These are phyloP conservation scores for Procapra przewalskii DNA, from an alignment of 2,113 vertebrate species.

Conservation along the genomic window DNA sequence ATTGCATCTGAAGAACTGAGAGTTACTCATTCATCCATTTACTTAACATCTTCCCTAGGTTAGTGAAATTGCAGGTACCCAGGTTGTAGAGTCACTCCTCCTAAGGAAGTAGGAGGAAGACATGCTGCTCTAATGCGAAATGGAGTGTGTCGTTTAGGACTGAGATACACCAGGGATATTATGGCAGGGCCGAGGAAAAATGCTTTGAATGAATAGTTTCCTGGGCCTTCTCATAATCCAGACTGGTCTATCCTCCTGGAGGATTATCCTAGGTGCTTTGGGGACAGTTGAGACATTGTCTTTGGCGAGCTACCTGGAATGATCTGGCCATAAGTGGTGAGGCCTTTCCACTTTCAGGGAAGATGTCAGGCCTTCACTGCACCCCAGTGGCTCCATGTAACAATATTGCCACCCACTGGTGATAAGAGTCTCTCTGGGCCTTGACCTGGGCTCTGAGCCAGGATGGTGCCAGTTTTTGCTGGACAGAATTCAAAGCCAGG, in stretches of 20 bases:
- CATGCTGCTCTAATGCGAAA: background rate
- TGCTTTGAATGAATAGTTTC: background rate
- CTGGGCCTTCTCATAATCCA: background rate
- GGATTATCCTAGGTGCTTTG: background rate
- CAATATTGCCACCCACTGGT: conserved; percentile 64
- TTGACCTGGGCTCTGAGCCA: background rate
- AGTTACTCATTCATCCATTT: background rate
- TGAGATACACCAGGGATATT: background rate
- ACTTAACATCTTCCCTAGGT: background rate
- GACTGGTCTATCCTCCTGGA: background rate
- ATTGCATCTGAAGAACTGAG: background rate
- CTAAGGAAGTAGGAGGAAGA: background rate
- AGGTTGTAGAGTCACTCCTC: background rate
- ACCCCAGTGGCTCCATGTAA: background rate
- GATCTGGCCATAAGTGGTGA: background rate
- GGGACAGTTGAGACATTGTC: background rate
- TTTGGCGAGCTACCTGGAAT: background rate
- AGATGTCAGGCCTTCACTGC: background rate
- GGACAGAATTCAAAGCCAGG: background rate
- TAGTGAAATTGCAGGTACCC: background rate
- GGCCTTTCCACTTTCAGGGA: background rate
- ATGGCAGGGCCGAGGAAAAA: background rate
- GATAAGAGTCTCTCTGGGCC: background rate
- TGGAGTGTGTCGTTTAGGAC: background rate
- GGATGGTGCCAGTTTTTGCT: background rate